These are phyloP conservation scores for Delia radicum DNA, from an alignment of 1,140 invertebrate genomes.

Conservation along the genomic window DNA sequence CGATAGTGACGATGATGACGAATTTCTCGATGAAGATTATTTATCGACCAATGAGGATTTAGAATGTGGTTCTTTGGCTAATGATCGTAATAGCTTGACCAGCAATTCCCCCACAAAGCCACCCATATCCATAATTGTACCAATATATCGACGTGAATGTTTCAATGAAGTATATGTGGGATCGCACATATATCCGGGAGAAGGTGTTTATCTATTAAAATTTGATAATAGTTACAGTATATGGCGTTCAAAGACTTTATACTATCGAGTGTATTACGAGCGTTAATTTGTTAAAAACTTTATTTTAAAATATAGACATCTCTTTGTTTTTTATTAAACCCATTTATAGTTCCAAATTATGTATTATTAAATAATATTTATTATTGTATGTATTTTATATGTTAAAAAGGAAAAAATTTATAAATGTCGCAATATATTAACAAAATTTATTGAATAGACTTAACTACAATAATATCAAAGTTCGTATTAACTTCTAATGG, in stretches of 20 bases:
- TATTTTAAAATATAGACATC: background rate
- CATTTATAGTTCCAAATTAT: background rate
- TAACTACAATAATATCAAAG: background rate
- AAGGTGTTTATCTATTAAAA: slow-evolving; percentile 96
- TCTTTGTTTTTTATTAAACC: background rate
- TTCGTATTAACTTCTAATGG: background rate
- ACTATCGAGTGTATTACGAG: slow-evolving; percentile 98
- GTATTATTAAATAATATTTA: slow-evolving; percentile 19
- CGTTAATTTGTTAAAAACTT: too few species aligned
- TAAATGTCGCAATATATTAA: background rate
- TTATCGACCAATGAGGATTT: slow-evolving; percentile 54
- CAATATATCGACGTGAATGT: slow-evolving; percentile 93
- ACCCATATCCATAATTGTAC: slow-evolving; percentile 77
- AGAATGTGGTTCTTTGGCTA: slow-evolving; percentile 53
- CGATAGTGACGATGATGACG: slow-evolving; percentile 74
- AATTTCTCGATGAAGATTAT: slow-evolving; percentile 64
- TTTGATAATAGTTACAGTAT: slow-evolving; percentile 99
- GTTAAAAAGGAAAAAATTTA: background rate
- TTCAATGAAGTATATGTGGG: slow-evolving; percentile 97
- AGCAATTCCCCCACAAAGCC: slow-evolving; percentile 55
- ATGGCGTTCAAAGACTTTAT: slow-evolving; percentile 98
- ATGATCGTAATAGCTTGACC: slow-evolving; percentile 41
- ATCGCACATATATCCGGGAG: slow-evolving; percentile 93
- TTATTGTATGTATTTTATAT: background rate
- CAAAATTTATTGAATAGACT: background rate